Conservation (phyloP, 2,113 vertebrate genomes). For the Otus sunia region DNA sequence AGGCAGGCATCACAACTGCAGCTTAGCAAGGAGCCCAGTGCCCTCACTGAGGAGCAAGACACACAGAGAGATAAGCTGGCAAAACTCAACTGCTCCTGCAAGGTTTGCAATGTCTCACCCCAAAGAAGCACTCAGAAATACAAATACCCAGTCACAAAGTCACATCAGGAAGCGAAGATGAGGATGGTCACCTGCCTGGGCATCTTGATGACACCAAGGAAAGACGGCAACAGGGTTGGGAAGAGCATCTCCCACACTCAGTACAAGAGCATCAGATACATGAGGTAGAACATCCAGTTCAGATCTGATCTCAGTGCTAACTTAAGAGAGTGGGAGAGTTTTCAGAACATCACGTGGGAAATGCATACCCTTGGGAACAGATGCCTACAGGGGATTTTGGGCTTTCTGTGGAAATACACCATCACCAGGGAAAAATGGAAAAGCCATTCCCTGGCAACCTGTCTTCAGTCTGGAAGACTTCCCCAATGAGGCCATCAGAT, state of each 20-base stretch:
- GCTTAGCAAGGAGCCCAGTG: neutral
- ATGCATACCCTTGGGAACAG: neutral
- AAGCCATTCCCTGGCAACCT: neutral
- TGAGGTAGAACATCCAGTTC: neutral
- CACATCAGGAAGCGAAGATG: neutral
- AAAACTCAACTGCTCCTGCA: neutral
- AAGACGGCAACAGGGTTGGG: neutral
- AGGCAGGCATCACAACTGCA: neutral
- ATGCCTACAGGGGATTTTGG: neutral
- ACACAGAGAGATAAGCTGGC: neutral
- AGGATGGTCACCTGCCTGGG: neutral
- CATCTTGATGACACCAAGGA: neutral
- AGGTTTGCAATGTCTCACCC: neutral
- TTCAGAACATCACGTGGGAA: neutral
- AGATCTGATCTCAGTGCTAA: neutral
- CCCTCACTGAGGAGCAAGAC: neutral
- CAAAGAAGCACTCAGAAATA: neutral
- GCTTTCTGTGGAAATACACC: neutral
- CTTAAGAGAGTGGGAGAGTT: neutral
- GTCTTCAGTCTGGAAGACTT: neutral
- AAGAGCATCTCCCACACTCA: neutral
- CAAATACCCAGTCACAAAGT: neutral
- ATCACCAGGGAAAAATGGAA: neutral
- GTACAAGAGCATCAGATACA: neutral
- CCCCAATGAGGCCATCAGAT: neutral